Evolutionary conservation across 2,113 vertebrate species (phyloP).

Genomic region (Nothocercus nigrocapillus): DNA sequence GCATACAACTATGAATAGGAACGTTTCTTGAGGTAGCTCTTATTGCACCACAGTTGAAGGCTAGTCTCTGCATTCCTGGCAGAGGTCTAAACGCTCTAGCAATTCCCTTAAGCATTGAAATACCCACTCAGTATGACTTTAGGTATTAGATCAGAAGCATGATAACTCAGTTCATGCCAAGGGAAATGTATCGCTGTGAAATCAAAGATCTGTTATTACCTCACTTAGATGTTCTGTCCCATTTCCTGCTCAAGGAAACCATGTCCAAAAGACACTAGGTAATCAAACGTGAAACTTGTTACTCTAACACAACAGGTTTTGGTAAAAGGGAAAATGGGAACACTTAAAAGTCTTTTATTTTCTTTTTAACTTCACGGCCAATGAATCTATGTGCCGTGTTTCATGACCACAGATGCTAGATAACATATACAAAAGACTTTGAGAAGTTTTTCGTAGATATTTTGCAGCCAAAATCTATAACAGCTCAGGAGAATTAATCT

Average conservation of each 20-base stretch:
- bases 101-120: neutral
- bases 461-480: conserved; percentile 6
- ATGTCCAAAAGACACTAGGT: neutral
- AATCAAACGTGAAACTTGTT: neutral
- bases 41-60: neutral
- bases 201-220: conserved; percentile 2
- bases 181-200: neutral
- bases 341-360: neutral
- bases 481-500: neutral
- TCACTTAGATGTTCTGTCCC: neutral
- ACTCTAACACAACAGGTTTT: neutral
- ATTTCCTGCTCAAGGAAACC: neutral
- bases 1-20: neutral
- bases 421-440: neutral
- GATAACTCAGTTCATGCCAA: neutral
- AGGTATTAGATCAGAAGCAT: neutral
- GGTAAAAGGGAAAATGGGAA: neutral
- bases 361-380: neutral
- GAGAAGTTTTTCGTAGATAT: neutral
- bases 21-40: conserved; percentile 4
- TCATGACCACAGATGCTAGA: neutral
- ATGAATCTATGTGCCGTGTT: neutral
- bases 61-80: neutral
- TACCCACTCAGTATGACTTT: neutral
- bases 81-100: neutral